phyloP scores from a whole-genome alignment of 2,113 vertebrate species.

The Amblyopsis rosae region DNA sequence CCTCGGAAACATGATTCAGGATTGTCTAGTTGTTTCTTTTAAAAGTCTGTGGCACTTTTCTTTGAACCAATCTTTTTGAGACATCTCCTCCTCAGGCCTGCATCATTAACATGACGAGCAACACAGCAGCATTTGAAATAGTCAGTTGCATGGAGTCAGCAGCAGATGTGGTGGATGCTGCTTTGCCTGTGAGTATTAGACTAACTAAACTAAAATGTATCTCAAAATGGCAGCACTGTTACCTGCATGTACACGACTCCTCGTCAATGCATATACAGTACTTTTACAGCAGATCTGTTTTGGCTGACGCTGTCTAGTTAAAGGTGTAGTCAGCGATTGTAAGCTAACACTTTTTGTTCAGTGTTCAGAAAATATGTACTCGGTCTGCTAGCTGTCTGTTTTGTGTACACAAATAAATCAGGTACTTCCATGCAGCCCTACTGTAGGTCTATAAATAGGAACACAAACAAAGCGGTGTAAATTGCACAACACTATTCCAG shows the following conservation, averaged over 20 bases:
- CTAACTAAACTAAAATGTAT: not conserved
- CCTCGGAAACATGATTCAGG: conserved; percentile 84
- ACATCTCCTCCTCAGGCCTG: conserved; percentile 75
- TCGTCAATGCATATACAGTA: not conserved
- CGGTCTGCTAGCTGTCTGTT: too few relatives aligned
- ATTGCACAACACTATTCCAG: too few relatives aligned
- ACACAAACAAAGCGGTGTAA: too few relatives aligned
- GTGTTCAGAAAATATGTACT: too few relatives aligned
- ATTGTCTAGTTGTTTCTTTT: conserved; percentile 39
- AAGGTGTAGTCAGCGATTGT: too few relatives aligned
- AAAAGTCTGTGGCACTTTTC: not conserved
- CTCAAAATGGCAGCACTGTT: not conserved
- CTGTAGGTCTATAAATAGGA: too few relatives aligned
- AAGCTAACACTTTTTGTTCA: too few relatives aligned
- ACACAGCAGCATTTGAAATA: conserved; percentile 59
- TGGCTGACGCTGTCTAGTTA: not conserved
- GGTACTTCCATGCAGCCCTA: too few relatives aligned
- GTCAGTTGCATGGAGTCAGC: conserved; percentile 86
- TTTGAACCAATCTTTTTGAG: not conserved
- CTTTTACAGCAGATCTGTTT: not conserved
- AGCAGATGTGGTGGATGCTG: conserved; percentile 66
- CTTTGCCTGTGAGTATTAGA: conserved; percentile 73
- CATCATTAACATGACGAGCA: conserved; percentile 68
- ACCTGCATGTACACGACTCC: not conserved
- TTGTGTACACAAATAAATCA: too few relatives aligned